Percentiles rank a stretch among this genome's conserved stretches.
phyloP scores from a whole-genome alignment of 1,140 invertebrate genomes.

The Drosophila micromelanica region DNA sequence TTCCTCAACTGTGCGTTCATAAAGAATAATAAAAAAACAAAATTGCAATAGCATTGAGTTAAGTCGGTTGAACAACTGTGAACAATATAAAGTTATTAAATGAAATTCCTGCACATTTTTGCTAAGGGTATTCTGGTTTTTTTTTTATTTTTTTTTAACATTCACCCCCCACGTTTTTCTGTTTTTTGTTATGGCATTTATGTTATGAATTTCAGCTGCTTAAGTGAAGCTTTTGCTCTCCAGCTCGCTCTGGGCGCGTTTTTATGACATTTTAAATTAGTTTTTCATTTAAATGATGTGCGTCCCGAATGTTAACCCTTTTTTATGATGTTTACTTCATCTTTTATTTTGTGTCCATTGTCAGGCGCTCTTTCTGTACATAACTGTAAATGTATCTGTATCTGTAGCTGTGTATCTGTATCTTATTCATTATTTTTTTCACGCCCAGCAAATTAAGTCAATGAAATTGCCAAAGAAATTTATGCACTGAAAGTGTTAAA shows the following conservation, averaged over 20 bases:
- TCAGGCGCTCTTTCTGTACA: conserved; percentile 6
- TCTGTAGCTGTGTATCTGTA: conserved; percentile 21
- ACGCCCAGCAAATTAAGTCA: conserved; percentile 74
- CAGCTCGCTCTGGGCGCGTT: not conserved
- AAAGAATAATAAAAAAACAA: not conserved
- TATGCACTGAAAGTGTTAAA: conserved; percentile 66
- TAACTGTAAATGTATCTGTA: conserved; percentile 22
- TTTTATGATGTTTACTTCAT: conserved; percentile 23
- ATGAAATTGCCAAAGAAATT: conserved; percentile 65
- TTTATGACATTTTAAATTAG: conserved; percentile 58
- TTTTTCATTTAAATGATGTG: conserved; percentile 61
- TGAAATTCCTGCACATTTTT: conserved; percentile 9
- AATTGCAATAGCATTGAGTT: not conserved
- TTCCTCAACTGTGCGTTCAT: too few species aligned
- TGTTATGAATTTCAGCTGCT: conserved; percentile 15
- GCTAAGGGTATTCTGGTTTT: not conserved
- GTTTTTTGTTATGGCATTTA: not conserved
- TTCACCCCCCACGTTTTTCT: not conserved
- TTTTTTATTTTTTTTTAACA: too few species aligned
- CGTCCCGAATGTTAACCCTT: conserved; percentile 44
- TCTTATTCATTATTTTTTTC: conserved; percentile 63
- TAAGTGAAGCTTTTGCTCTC: not conserved
- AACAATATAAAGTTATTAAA: conserved; percentile 28
- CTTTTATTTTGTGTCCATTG: conserved; percentile 8
- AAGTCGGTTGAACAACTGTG: not conserved